Evolutionary conservation across 2,888 invertebrate species (phyloP), one percentile per base, ranked within the genome.

Genomic region (Drosophila testacea): DNA sequence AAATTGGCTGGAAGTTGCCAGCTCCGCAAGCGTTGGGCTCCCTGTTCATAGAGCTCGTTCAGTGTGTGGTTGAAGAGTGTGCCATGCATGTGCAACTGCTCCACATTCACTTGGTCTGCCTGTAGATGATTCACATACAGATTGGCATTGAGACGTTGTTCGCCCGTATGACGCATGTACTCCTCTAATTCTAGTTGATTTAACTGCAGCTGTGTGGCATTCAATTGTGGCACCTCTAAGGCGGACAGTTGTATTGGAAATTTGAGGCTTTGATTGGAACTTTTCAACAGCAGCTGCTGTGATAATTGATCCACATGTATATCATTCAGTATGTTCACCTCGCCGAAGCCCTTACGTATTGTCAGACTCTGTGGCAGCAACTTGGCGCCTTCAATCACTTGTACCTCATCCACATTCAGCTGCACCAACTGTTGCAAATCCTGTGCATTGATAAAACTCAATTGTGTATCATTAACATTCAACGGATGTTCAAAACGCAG

Each of bases 381-480:
- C 83, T 95, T 95, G 42, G 73, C 76, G 6, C 94, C 94, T 28
- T 91, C 91, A 51, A 95, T 91, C 9, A 92, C 74, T 82, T 94
- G 93, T 32, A 92, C 73, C 16, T 92, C 90, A 4, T 92, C 82
- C 1, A 79, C 81, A 71, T 93, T 92, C 22, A 92, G 91, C 56
- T 91, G 90, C 2, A 94, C 90, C 78, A 93, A 93, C 30, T 91
- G 86, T 32, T 90, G 81, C 10, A 93, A 77, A 71, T 93, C 92
- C 10, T 93, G 77, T 1, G 91, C 91, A 73, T 93, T 94, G 60
- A 94, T 93, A 62, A 89, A 90, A 76, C 93, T 92, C 1, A 91
- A 85, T 46, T 90, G 79, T 0, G 94, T 87, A 67, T 93, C 89
- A 41, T 92, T 90, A 11, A 91, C 91, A 1, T 32, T 56, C 0